These are phyloP conservation scores for Prolemur simus DNA, from an alignment of 2,113 vertebrate species.

Conservation along the genomic window DNA sequence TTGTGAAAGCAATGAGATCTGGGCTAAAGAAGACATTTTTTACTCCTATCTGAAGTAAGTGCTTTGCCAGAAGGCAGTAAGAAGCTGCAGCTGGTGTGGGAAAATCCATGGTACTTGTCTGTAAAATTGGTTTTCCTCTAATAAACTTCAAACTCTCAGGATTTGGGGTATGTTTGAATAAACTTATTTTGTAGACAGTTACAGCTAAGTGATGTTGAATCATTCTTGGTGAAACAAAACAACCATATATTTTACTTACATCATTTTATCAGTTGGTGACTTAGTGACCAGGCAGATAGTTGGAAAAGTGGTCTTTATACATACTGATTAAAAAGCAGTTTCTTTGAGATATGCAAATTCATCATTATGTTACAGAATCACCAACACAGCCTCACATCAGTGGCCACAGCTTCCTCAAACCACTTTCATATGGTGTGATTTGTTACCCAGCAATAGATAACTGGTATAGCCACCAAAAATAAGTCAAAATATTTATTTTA, in stretches of 20 bases:
- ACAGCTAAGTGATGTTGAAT: neutral
- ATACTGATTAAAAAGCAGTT: neutral
- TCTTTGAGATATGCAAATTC: neutral
- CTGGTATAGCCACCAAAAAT: neutral
- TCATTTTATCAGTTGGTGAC: neutral
- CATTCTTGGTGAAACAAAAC: neutral
- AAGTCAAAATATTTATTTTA: neutral
- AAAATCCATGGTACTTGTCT: constrained; percentile 90
- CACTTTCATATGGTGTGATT: neutral
- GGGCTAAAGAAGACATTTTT: constrained; percentile 90
- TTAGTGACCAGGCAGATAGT: neutral
- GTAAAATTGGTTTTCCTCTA: constrained; percentile 87
- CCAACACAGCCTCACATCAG: neutral
- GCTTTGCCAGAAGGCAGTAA: constrained; percentile 90
- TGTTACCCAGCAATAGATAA: neutral
- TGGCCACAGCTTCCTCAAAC: neutral
- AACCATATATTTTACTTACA: neutral
- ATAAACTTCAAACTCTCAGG: constrained; percentile 93
- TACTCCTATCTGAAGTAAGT: constrained; percentile 90
- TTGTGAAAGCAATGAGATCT: constrained; percentile 92
- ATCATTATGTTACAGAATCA: neutral
- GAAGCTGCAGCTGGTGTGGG: constrained; percentile 83
- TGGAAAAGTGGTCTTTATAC: neutral
- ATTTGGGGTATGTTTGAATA: constrained; percentile 93
- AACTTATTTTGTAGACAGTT: constrained; percentile 85